Conservation (phyloP, 2,797 vertebrate genomes). For the Rhinatrema bivittatum region DNA sequence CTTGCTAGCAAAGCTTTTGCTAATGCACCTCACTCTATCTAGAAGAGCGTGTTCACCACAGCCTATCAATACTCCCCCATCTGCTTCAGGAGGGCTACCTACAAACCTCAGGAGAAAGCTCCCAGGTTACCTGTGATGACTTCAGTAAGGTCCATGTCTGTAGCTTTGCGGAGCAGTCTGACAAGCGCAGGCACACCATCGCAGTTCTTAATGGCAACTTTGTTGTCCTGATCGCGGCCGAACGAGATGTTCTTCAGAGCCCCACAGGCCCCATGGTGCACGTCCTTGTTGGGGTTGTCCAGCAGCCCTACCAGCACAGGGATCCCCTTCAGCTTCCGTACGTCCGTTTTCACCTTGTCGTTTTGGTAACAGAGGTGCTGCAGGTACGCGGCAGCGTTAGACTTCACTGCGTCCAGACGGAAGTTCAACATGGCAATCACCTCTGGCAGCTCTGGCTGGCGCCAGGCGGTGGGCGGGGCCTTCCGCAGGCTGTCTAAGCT, state of each 20-base stretch:
- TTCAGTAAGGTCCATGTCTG: constrained; percentile 84
- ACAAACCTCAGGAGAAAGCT: too few relatives aligned
- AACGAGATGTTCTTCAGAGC: constrained; percentile 96
- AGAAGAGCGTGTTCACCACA: too few relatives aligned
- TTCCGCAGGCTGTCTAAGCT: constrained; percentile 90
- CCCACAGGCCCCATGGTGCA: constrained; percentile 85
- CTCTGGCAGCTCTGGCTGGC: constrained; percentile 87
- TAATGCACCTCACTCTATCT: too few relatives aligned
- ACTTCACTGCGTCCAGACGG: constrained; percentile 82
- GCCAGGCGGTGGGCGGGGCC: constrained; percentile 63
- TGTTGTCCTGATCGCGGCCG: constrained; percentile 88
- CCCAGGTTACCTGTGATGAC: constrained; percentile 90
- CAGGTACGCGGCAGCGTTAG: constrained; percentile 89
- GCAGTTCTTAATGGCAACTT: constrained; percentile 95
- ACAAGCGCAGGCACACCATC: constrained; percentile 84
- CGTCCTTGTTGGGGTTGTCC: constrained; percentile 88
- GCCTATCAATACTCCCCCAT: too few relatives aligned
- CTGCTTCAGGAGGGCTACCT: too few relatives aligned
- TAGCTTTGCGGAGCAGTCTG: constrained; percentile 80
- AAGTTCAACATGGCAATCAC: constrained; percentile 94
- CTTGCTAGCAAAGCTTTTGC: too few relatives aligned
- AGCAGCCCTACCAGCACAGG: constrained; percentile 84
- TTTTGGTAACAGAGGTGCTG: constrained; percentile 94
- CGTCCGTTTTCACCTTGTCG: constrained; percentile 80
- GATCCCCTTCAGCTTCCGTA: constrained; percentile 81